Evolutionary conservation across 2,888 invertebrate genomes (phyloP).

Genomic region (Tetragnatha montana): DNA sequence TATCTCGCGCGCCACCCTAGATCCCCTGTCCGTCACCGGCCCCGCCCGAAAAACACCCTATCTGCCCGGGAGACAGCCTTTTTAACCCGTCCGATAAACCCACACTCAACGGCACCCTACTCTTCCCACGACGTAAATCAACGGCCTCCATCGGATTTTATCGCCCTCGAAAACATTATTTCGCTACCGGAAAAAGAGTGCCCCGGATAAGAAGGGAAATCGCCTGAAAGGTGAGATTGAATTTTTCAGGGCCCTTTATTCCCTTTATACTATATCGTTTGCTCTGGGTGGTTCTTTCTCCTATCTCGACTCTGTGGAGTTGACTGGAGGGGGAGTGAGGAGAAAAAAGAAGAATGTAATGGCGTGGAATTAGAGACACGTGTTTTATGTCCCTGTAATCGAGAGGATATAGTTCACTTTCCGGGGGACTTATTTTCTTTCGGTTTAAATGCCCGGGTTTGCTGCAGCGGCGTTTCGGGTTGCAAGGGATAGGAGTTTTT

Average conservation of each 20-base stretch:
- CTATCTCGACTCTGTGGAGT: conserved; percentile 5
- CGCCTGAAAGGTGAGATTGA: conserved; percentile 66
- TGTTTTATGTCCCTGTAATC: conserved; percentile 67
- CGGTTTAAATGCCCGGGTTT: conserved; percentile 29
- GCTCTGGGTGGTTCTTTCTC: conserved; percentile 5
- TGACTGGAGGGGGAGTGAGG: conserved; percentile 10
- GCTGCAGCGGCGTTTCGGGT: neutral
- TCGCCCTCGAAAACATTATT: neutral
- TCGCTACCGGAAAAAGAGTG: neutral
- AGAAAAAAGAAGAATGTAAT: conserved; percentile 13
- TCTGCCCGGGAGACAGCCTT: conserved; percentile 25
- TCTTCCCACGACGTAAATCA: conserved; percentile 66
- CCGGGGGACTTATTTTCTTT: conserved; percentile 11
- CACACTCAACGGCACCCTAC: conserved; percentile 20
- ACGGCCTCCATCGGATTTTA: conserved; percentile 26
- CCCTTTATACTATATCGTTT: conserved; percentile 26
- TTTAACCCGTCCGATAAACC: conserved; percentile 61
- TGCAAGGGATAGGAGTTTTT: neutral
- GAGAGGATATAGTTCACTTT: conserved; percentile 33
- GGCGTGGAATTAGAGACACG: conserved; percentile 54
- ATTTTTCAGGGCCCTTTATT: conserved; percentile 48
- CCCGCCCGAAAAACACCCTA: conserved; percentile 5
- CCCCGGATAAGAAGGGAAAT: conserved; percentile 15
- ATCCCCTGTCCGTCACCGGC: conserved; percentile 15
- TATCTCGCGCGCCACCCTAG: conserved; percentile 13